phyloP scores from a whole-genome alignment of 2,113 vertebrate species.

The Pterocles burchelli region DNA sequence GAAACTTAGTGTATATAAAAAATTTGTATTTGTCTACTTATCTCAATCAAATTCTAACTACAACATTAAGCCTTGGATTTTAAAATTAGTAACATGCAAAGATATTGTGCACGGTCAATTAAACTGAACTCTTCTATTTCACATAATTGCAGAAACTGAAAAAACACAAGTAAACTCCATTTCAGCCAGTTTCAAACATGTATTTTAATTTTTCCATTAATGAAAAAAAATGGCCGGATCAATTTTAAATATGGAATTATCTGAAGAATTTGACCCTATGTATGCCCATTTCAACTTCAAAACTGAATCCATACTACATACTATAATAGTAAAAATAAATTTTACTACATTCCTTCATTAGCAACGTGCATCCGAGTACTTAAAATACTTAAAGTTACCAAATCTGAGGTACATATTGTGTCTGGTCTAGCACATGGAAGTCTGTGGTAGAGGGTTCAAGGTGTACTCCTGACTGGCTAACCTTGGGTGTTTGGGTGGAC shows the following conservation, averaged over 20 bases:
- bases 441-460: neutral
- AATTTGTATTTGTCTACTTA: conserved; percentile 17
- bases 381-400: neutral
- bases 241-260: neutral
- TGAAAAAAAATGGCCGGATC: neutral
- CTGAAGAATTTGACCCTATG: neutral
- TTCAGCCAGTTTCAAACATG: neutral
- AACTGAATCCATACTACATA: neutral
- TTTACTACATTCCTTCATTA: neutral
- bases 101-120: neutral
- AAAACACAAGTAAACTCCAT: neutral
- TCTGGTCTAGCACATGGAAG: neutral
- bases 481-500: neutral
- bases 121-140: neutral
- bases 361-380: neutral
- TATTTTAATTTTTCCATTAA: neutral
- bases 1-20: neutral
- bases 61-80: neutral
- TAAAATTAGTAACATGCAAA: neutral
- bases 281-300: neutral
- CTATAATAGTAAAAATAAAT: neutral
- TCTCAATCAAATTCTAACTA: neutral
- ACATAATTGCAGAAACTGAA: neutral
- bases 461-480: neutral
- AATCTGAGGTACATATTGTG: neutral